Evolutionary conservation across 2,797 vertebrate genomes (phyloP).

Genomic region (Cichlasoma orientale): DNA sequence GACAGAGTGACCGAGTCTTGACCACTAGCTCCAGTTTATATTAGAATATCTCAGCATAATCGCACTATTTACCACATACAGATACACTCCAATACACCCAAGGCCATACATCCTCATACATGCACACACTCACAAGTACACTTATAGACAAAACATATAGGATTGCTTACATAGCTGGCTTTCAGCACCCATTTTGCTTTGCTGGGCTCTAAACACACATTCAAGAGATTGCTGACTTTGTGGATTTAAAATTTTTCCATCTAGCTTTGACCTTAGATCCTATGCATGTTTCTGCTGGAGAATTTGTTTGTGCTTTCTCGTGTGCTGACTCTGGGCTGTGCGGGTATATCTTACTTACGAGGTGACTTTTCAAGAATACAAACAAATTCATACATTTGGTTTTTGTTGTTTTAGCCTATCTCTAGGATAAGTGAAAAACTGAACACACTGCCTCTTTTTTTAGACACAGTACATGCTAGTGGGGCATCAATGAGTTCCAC

Average conservation of each 20-base stretch:
- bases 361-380: constrained; percentile 54
- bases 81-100: constrained; percentile 17
- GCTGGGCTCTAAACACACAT: constrained; percentile 44
- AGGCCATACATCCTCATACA: constrained; percentile 11
- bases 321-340: constrained; percentile 16
- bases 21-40: constrained; percentile 51
- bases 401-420: constrained; percentile 8
- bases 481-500: constrained; percentile 54
- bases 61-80: constrained; percentile 29
- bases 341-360: constrained; percentile 25
- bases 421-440: constrained; percentile 48
- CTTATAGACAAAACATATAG: constrained; percentile 25
- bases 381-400: constrained; percentile 23
- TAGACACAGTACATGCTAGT: neutral
- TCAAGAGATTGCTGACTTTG: constrained; percentile 64
- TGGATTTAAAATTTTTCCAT: constrained; percentile 45
- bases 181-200: constrained; percentile 55
- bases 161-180: constrained; percentile 52
- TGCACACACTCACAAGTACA: constrained; percentile 2
- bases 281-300: constrained; percentile 21
- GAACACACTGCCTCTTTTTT: constrained; percentile 34
- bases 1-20: constrained; percentile 53
- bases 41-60: constrained; percentile 57
- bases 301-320: neutral
- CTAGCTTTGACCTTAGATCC: constrained; percentile 32